Conservation (phyloP, 2,888 invertebrate species). For the Drosophila prostipennis region DNA sequence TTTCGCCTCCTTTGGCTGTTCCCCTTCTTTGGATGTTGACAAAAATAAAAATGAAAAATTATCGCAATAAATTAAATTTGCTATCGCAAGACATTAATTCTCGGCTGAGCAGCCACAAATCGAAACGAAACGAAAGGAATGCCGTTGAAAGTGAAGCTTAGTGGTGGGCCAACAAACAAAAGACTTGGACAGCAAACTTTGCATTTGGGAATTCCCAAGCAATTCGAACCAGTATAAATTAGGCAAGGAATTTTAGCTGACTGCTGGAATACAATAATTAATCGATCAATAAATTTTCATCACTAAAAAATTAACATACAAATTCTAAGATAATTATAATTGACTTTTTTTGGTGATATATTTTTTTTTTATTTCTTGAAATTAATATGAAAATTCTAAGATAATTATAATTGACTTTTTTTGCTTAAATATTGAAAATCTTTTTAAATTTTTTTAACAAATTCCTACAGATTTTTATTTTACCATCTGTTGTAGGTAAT, state of each 20-base stretch:
- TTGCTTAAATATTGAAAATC: too few relatives aligned
- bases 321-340: neutral
- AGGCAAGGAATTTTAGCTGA: slow-evolving; percentile 14
- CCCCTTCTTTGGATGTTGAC: slow-evolving; percentile 57
- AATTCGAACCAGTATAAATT: slow-evolving; percentile 11
- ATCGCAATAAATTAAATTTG: slow-evolving; percentile 83
- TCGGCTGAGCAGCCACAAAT: slow-evolving; percentile 49
- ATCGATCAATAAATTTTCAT: slow-evolving; percentile 28
- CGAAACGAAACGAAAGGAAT: slow-evolving; percentile 51
- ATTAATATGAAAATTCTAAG: too few relatives aligned
- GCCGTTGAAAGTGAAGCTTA: slow-evolving; percentile 71
- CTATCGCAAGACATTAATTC: slow-evolving; percentile 82
- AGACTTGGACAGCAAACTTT: slow-evolving; percentile 64
- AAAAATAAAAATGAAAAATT: slow-evolving; percentile 79
- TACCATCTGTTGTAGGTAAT: neutral
- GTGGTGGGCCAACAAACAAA: slow-evolving; percentile 64
- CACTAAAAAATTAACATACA: slow-evolving; percentile 15
- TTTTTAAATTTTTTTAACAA: neutral
- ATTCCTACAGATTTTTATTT: neutral
- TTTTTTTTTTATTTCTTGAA: too few relatives aligned
- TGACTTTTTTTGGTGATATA: too few relatives aligned
- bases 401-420: too few relatives aligned
- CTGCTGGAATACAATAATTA: slow-evolving; percentile 21
- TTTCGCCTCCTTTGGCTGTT: too few relatives aligned
- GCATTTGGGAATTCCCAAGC: slow-evolving; percentile 39